Base-by-base conservation (phyloP, 2,797 vertebrate genomes). In the Notolabrus celidotus region DNA sequence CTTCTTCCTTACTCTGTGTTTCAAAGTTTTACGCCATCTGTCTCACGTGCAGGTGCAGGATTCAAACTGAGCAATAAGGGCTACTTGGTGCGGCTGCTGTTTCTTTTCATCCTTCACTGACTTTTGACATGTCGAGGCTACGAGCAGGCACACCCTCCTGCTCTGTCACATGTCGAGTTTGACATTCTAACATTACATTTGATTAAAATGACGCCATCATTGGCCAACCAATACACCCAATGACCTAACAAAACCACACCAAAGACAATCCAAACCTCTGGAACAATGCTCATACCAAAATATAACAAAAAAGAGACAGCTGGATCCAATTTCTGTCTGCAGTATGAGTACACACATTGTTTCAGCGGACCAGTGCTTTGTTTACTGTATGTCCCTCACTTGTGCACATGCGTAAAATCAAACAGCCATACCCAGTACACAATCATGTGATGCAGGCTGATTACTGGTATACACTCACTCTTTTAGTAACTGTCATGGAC, bases 161-260 rank as follows among this genome's bases (percentile, higher is more conserved):
- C 56, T 64, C 20, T 2, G 36, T 71, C 57, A 58, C n/a, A 41
- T 14, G 31, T 61, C 11, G 36, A 64, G 57, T 65, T 66, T 0
- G 10, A 70, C 42, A 70, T 68, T 71, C 39, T 47, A 51, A 67
- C 50, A 58, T 59, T 53, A 34, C 54, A 65, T 64, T 7, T 10
- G 55, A 74, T 52, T 10, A 45, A n/a, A 59, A 58, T 84, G 65
- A 84, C 49, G 14, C 60, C 36, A 76, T 49, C 22, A 14, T n/a
- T 80, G 66, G 72, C 73, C 55, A 62, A 23, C 38, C 50, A 71
- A n/a, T 58, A 55, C 64, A 63, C 47, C 22, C 17, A 6, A n/a
- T 89, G 84, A 87, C 50, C 50, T 88, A 84, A 87, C 43, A 52
- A 67, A 79, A 80, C 61, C 78, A 77, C 74, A 65, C 41, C 50